Conservation (phyloP, 2,797 vertebrate genomes). For the Syngnathus acus region DNA sequence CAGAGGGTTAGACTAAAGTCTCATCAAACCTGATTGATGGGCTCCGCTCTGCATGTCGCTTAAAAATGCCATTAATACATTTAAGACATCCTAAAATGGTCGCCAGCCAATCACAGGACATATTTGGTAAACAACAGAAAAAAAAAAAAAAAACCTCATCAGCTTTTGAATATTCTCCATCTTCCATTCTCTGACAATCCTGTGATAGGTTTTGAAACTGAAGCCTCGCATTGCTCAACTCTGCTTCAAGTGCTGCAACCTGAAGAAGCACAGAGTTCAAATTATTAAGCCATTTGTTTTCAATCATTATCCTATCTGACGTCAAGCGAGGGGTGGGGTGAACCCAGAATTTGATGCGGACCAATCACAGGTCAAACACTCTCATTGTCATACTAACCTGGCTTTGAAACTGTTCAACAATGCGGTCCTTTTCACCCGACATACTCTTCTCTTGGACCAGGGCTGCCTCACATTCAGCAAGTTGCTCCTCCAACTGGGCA, state of each 20-base stretch:
- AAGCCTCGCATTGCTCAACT: conserved; percentile 62
- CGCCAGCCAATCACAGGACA: too few species aligned
- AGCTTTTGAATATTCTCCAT: conserved; percentile 56
- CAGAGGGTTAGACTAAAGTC: neutral
- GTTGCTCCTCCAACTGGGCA: conserved; percentile 61
- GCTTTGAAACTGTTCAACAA: conserved; percentile 59
- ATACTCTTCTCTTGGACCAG: conserved; percentile 38
- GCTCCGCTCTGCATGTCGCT: neutral
- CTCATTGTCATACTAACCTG: conserved; percentile 59
- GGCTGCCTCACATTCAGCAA: conserved; percentile 61
- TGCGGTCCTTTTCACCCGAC: conserved; percentile 61
- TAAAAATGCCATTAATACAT: too few species aligned
- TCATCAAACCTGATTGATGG: conserved; percentile 3
- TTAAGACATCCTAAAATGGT: too few species aligned
- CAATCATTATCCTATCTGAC: neutral
- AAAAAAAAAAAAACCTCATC: conserved; percentile 53
- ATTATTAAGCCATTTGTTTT: neutral
- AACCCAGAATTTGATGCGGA: neutral
- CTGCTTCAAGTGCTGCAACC: conserved; percentile 68
- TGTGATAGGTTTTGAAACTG: conserved; percentile 57
- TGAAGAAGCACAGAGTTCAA: conserved; percentile 35
- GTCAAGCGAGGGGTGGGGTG: too few species aligned
- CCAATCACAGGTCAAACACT: neutral
- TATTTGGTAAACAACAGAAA: too few species aligned
- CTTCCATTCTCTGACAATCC: conserved; percentile 55